phyloP scores from a whole-genome alignment of 37 sponge, comb jelly and placozoan species.

The Bolinopsis microptera region DNA sequence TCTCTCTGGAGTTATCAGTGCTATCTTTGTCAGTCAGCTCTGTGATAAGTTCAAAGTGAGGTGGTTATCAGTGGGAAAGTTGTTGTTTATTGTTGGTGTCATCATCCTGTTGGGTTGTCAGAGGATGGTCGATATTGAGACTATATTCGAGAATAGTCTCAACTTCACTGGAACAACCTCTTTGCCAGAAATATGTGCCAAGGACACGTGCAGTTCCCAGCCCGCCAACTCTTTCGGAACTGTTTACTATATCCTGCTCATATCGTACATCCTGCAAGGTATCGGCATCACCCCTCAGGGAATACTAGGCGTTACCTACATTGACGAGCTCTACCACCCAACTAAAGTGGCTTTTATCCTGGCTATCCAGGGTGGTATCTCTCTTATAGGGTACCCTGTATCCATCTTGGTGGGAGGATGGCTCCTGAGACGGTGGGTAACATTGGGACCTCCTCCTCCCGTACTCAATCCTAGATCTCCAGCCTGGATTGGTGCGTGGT shows the following conservation, averaged over 20 bases:
- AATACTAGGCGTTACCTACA: slow-evolving; percentile 33
- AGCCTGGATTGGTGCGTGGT: slow-evolving; percentile 28
- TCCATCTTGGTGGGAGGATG: background rate
- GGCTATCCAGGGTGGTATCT: background rate
- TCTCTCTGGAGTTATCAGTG: background rate
- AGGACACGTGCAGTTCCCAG: background rate
- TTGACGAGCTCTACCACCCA: background rate
- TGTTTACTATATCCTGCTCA: background rate
- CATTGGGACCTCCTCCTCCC: background rate
- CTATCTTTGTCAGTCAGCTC: slow-evolving; percentile 7
- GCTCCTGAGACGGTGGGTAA: background rate
- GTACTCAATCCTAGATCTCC: background rate
- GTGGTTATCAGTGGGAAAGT: background rate
- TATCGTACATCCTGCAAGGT: background rate
- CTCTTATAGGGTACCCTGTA: slow-evolving; percentile 8
- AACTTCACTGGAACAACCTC: background rate
- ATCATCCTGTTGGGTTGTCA: background rate
- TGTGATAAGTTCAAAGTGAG: background rate
- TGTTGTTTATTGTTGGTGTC: background rate
- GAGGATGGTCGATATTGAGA: background rate
- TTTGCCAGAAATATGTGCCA: background rate
- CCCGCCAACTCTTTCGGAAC: background rate
- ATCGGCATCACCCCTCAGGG: slow-evolving; percentile 31
- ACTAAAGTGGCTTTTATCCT: slow-evolving; percentile 16
- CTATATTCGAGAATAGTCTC: background rate